Evolutionary conservation across 2,113 vertebrate species (phyloP).

Genomic region (Lasiurus cinereus): DNA sequence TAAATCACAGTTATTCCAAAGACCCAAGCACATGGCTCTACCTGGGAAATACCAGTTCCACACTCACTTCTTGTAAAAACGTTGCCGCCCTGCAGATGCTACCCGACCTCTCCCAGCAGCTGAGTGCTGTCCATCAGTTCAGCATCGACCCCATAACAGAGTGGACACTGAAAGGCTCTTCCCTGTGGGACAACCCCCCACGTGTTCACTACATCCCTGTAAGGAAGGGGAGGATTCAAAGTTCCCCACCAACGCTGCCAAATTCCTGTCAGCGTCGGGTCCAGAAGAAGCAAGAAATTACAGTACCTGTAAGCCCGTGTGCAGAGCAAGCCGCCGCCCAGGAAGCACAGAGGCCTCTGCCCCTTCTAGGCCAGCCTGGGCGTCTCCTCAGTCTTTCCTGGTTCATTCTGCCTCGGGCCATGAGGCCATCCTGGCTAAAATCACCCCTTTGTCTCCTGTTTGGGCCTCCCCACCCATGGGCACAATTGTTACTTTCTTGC

Average conservation of each 20-base stretch:
- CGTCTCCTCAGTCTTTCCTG: not conserved
- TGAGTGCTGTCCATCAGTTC: not conserved
- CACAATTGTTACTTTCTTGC: not conserved
- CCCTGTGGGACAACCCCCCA: not conserved
- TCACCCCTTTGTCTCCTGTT: not conserved
- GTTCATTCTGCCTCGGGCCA: accelerated
- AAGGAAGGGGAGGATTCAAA: not conserved
- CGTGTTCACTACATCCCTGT: not conserved
- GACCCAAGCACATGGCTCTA: not conserved
- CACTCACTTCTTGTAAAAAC: not conserved
- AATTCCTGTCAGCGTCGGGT: not conserved
- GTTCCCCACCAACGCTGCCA: not conserved
- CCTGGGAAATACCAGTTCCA: not conserved
- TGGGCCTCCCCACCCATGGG: not conserved
- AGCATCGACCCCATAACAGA: not conserved
- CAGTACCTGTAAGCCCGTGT: not conserved
- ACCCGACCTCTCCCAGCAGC: not conserved
- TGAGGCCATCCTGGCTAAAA: not conserved
- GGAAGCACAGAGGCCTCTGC: not conserved
- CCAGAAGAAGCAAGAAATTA: not conserved
- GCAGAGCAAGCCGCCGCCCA: not conserved
- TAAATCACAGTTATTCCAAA: not conserved
- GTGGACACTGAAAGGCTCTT: not conserved
- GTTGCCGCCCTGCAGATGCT: no score
- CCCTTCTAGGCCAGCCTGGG: no score